Conservation (phyloP, 2,113 vertebrate species). For the Castor canadensis region DNA sequence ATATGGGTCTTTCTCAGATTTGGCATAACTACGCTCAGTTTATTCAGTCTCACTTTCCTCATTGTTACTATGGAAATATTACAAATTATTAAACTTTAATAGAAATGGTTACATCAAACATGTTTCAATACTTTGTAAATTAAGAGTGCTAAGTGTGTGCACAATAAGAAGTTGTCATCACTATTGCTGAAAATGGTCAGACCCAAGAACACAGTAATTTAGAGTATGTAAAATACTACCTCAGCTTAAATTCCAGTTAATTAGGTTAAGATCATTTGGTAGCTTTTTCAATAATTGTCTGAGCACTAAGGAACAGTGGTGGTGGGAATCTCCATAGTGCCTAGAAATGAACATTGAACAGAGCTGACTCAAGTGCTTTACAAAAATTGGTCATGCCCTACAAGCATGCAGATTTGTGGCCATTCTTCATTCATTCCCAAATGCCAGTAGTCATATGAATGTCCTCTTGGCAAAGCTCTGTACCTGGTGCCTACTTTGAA, state of each 20-base stretch:
- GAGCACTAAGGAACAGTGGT: background rate
- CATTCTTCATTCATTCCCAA: slow-evolving; percentile 40
- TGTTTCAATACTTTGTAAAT: background rate
- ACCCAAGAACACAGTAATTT: slow-evolving; percentile 32
- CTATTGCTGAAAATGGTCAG: slow-evolving; percentile 38
- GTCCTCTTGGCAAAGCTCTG: slow-evolving; percentile 30
- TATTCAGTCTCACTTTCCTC: background rate
- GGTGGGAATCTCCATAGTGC: background rate
- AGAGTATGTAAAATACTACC: background rate
- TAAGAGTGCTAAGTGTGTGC: background rate
- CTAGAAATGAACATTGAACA: slow-evolving; percentile 33
- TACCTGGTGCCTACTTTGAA: slow-evolving; percentile 38
- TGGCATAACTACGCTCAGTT: background rate
- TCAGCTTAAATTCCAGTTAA: slow-evolving; percentile 57
- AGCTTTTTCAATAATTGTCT: slow-evolving; percentile 47
- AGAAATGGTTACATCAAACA: background rate
- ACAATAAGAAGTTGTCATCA: slow-evolving; percentile 40
- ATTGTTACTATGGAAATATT: background rate
- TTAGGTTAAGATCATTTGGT: slow-evolving; percentile 63
- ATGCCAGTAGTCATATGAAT: slow-evolving; percentile 30
- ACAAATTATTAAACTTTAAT: background rate
- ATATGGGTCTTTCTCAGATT: background rate
- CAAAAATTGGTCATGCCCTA: slow-evolving; percentile 27
- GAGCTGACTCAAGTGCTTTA: slow-evolving; percentile 33
- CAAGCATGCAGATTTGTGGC: background rate